These are phyloP conservation scores for Onychostruthus taczanowskii DNA, from an alignment of 2,113 vertebrate species.

Conservation along the genomic window DNA sequence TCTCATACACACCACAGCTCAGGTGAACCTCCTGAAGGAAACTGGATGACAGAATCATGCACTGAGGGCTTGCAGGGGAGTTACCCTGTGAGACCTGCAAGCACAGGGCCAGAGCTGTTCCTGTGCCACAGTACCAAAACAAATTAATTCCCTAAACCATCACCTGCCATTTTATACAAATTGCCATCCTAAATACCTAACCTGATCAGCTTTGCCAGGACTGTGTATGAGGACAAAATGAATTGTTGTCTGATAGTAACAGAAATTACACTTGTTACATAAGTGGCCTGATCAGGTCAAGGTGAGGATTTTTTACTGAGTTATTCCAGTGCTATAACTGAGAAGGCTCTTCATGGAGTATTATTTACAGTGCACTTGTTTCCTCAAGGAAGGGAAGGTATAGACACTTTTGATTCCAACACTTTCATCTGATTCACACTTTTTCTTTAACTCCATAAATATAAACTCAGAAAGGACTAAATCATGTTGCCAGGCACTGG, in stretches of 20 bases:
- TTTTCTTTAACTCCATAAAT: not conserved
- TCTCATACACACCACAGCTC: not conserved
- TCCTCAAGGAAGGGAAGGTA: not conserved
- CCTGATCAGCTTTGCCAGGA: not conserved
- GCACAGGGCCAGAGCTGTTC: not conserved
- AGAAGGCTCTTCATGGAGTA: not conserved
- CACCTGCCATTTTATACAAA: not conserved
- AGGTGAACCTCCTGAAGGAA: not conserved
- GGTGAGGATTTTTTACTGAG: not conserved
- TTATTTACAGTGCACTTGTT: not conserved
- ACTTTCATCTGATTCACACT: not conserved
- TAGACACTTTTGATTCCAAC: not conserved
- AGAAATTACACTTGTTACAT: not conserved
- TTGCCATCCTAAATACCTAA: not conserved
- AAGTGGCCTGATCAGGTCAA: not conserved
- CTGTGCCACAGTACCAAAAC: not conserved
- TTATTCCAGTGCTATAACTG: not conserved
- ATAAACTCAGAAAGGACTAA: not conserved
- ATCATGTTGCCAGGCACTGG: not conserved
- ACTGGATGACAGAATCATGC: fast-evolving
- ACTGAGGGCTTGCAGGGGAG: not conserved
- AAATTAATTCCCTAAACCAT: not conserved
- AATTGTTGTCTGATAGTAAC: not conserved
- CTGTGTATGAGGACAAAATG: not conserved
- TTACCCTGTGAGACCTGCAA: not conserved